Conservation (phyloP, 2,888 invertebrate genomes). For the Eupithecia tripunctaria region DNA sequence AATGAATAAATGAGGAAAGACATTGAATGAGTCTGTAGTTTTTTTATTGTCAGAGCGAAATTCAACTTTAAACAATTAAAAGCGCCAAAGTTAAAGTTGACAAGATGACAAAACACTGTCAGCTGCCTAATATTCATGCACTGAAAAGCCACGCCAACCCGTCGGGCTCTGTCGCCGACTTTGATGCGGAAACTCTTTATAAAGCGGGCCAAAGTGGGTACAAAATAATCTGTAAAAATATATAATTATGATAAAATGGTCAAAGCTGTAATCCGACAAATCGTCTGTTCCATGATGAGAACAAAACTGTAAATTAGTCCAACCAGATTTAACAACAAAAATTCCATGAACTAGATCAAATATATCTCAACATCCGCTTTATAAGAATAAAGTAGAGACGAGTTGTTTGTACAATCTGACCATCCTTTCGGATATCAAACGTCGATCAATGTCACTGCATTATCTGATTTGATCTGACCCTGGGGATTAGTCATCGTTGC, state of each 20-base stretch:
- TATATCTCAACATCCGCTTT: slow-evolving; percentile 12
- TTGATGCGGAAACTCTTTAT: background rate
- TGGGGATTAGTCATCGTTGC: slow-evolving; percentile 70
- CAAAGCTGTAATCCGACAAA: no score
- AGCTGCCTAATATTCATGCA: no score
- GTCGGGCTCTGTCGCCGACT: background rate
- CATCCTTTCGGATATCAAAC: slow-evolving; percentile 71
- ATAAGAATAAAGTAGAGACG: slow-evolving; percentile 18
- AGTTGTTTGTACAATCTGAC: slow-evolving; percentile 50
- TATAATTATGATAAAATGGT: background rate
- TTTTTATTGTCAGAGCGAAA: background rate
- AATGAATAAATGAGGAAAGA: background rate
- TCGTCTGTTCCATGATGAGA: no score
- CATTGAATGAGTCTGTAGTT: background rate
- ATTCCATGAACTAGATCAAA: background rate
- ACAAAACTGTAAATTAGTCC: background rate
- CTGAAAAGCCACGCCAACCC: no score
- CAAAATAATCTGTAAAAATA: background rate
- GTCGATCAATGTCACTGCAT: slow-evolving; percentile 79
- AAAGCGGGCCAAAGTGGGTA: background rate
- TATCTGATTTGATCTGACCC: slow-evolving; percentile 68
- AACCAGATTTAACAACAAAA: background rate
- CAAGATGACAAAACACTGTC: background rate
- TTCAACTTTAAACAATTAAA: background rate
- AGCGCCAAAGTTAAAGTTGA: background rate